Evolutionary conservation across 2,888 invertebrate species (phyloP).

Genomic region (Troides aeacus): DNA sequence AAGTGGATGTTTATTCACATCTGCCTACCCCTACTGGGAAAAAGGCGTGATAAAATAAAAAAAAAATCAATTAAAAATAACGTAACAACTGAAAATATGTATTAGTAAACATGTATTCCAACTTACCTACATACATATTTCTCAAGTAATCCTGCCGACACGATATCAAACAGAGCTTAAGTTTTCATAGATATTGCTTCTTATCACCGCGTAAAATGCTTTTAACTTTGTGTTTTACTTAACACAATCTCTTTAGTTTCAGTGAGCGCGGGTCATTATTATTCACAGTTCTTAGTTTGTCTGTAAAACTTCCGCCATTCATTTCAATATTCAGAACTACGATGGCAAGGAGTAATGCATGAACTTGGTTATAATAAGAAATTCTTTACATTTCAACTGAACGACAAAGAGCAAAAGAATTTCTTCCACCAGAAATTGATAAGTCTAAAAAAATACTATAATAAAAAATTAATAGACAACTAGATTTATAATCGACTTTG

Average conservation of each 20-base stretch:
- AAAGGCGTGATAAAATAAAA: too few species aligned
- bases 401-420: conserved; percentile 39
- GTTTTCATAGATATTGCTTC: conserved; percentile 27
- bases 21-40: too few species aligned
- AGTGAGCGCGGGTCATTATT: conserved; percentile 54
- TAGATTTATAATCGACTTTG: too few species aligned
- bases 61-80: not conserved
- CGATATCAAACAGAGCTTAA: conserved; percentile 5
- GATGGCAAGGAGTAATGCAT: conserved; percentile 53
- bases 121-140: not conserved
- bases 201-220: conserved; percentile 40
- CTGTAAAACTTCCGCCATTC: conserved; percentile 59
- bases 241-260: conserved; percentile 57
- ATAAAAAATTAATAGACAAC: too few species aligned
- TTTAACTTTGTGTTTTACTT: conserved; percentile 52
- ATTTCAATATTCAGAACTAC: conserved; percentile 64
- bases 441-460: conserved; percentile 9
- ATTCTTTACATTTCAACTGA: conserved; percentile 45
- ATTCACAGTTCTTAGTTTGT: conserved; percentile 60
- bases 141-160: not conserved
- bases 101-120: not conserved
- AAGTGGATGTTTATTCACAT: too few species aligned
- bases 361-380: conserved; percentile 48
- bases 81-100: not conserved
- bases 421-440: conserved; percentile 33